Conservation (phyloP, 2,888 invertebrate species). For the Habrosyne pyritoides region DNA sequence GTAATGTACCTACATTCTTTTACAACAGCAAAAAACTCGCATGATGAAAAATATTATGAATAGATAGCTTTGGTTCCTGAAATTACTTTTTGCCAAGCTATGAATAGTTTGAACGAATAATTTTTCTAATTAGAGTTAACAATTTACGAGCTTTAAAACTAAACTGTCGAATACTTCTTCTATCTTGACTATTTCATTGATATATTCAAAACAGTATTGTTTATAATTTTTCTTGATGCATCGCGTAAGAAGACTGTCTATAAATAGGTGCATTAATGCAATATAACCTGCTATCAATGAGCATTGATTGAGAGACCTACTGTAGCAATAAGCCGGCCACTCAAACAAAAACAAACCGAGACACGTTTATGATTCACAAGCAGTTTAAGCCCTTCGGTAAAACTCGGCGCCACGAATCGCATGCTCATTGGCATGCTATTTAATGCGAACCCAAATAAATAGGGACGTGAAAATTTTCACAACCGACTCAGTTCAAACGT, state of each 20-base stretch:
- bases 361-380: slow-evolving; percentile 10
- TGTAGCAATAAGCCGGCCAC: background rate
- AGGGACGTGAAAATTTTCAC: slow-evolving; percentile 31
- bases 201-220: no score
- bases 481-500: slow-evolving; percentile 36
- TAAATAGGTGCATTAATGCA: background rate
- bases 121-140: background rate
- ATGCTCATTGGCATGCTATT: slow-evolving; percentile 18
- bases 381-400: slow-evolving; percentile 13
- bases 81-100: background rate
- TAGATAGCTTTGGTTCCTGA: background rate
- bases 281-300: slow-evolving; percentile 37
- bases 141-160: background rate
- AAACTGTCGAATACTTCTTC: no score
- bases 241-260: background rate
- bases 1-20: background rate
- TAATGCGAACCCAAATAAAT: slow-evolving; percentile 17
- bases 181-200: no score
- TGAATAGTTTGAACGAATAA: background rate
- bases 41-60: background rate
- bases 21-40: background rate
- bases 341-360: slow-evolving; percentile 9
- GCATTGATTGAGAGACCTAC: slow-evolving; percentile 42
- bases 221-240: background rate
- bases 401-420: slow-evolving; percentile 36